Conservation (phyloP, 2,888 invertebrate species). For the Tetheella fluctuosa region DNA sequence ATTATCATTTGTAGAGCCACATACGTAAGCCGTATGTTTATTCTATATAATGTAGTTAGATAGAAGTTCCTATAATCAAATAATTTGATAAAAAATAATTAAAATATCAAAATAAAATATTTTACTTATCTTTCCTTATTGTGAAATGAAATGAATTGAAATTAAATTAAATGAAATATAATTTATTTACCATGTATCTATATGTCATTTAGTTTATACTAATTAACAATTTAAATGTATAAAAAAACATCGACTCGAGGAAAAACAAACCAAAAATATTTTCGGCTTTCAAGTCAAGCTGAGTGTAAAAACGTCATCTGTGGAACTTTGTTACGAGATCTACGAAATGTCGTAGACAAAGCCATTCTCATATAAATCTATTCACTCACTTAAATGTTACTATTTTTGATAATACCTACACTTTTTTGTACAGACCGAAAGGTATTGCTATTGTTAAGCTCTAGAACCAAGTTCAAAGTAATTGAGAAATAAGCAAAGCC, state of each 20-base stretch:
- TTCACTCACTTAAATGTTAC: not conserved
- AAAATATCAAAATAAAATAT: not conserved
- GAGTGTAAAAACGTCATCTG: not conserved
- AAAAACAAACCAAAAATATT: no score
- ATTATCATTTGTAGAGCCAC: slow-evolving; percentile 64
- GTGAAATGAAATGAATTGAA: not conserved
- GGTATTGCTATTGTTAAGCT: not conserved
- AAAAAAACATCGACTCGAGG: no score
- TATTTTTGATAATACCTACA: not conserved
- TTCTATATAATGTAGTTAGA: slow-evolving; percentile 59
- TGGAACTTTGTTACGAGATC: not conserved
- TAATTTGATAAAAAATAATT: slow-evolving; percentile 12
- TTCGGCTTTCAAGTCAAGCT: not conserved
- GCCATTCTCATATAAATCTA: not conserved
- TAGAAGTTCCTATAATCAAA: slow-evolving; percentile 35
- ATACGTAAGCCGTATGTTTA: slow-evolving; percentile 77
- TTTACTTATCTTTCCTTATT: no score
- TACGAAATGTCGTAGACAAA: not conserved
- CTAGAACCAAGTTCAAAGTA: no score
- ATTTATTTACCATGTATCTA: no score
- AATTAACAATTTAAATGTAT: no score
- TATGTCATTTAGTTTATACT: no score
- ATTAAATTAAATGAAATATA: no score
- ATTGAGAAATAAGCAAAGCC: not conserved
- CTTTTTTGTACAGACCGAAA: not conserved